Evolutionary conservation across 2,797 vertebrate genomes (phyloP).

Genomic region (Pangasius sanitwongsei): DNA sequence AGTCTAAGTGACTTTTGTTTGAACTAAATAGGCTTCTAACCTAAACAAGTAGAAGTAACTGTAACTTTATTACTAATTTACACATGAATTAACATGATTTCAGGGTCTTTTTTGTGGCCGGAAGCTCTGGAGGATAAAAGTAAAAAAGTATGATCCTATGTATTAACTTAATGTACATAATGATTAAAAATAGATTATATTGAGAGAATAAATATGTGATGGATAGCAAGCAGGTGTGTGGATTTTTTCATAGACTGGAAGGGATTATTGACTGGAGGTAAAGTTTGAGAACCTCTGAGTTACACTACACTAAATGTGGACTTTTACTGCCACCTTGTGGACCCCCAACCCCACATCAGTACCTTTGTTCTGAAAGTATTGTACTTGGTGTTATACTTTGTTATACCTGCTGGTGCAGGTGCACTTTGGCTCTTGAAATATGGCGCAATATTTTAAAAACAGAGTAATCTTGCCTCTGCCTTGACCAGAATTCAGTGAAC

Average conservation of each 20-base stretch:
- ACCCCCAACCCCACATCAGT: neutral
- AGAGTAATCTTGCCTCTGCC: neutral
- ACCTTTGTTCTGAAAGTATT: neutral
- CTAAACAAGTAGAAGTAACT: too few species aligned
- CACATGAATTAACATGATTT: too few species aligned
- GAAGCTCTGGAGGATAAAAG: neutral
- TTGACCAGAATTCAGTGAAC: neutral
- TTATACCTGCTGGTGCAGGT: neutral
- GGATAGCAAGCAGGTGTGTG: neutral
- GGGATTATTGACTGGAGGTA: too few species aligned
- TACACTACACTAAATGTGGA: neutral
- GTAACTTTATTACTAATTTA: too few species aligned
- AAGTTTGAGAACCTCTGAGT: neutral
- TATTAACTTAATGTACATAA: neutral
- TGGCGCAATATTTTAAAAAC: neutral
- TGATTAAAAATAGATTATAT: neutral
- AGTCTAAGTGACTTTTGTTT: too few species aligned
- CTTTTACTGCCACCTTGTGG: conserved; percentile 49
- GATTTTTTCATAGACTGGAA: neutral
- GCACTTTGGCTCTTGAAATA: neutral
- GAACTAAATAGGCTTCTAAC: too few species aligned
- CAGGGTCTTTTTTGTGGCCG: too few species aligned
- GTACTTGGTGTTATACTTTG: too few species aligned
- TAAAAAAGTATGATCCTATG: neutral
- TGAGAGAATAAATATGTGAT: neutral